A percentile compares a stretch with the other conserved stretches of the same genome.
Evolutionary conservation across 2,888 invertebrate species (phyloP).

Genomic region (Schizotus pectinicornis): DNA sequence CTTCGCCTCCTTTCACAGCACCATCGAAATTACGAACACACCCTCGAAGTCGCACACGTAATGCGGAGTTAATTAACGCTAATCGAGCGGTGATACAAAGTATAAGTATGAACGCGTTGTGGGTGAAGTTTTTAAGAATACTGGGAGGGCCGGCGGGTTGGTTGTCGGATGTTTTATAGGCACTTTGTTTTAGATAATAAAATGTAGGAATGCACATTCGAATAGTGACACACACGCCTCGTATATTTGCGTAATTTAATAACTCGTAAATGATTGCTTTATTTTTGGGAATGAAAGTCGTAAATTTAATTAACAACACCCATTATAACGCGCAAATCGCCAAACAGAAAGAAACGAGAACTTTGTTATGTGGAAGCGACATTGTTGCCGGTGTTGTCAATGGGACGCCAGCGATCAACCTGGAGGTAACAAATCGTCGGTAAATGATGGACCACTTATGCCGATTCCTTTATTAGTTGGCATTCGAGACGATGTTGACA

Average conservation of each 20-base stretch:
- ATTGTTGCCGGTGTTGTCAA: no score
- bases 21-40: background rate
- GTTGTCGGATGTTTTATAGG: conserved; percentile 27
- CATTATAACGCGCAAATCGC: conserved; percentile 15
- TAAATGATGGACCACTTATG: no score
- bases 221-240: conserved; percentile 60
- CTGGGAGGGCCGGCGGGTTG: conserved; percentile 5
- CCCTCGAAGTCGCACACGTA: conserved; percentile 6
- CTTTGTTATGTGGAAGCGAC: no score
- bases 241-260: conserved; percentile 70
- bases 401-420: no score
- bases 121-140: conserved; percentile 9
- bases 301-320: conserved; percentile 46
- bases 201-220: conserved; percentile 31
- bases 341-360: no score
- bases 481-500: no score
- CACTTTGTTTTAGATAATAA: conserved; percentile 36
- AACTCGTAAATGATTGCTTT: conserved; percentile 66
- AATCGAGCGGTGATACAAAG: conserved; percentile 14
- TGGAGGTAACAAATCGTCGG: no score
- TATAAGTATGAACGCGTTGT: conserved; percentile 8
- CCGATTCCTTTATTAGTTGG: no score
- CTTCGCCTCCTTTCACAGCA: background rate
- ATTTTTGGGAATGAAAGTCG: conserved; percentile 43
- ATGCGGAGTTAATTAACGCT: conserved; percentile 16